These are phyloP conservation scores for Pithecia hirsuta DNA, from an alignment of 2,797 vertebrate genomes.

Conservation along the genomic window DNA sequence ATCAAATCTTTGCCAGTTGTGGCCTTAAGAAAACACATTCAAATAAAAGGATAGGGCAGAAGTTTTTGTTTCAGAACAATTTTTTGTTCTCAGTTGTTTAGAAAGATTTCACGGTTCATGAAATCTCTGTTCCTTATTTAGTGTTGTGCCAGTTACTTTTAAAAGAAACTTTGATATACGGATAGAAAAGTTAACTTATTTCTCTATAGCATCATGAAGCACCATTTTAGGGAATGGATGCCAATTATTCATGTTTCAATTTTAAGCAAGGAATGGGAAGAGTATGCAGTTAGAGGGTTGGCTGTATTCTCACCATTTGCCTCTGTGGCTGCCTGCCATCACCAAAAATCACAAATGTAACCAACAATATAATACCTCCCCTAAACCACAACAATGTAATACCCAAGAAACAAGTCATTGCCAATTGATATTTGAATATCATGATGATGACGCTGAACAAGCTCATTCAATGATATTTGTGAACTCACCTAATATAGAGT, in stretches of 20 bases:
- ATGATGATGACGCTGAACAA: not conserved
- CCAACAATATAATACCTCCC: not conserved
- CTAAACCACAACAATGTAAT: not conserved
- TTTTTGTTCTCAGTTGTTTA: conserved; percentile 42
- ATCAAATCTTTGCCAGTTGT: not conserved
- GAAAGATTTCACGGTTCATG: not conserved
- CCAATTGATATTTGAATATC: not conserved
- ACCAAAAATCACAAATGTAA: not conserved
- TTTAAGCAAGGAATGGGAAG: not conserved
- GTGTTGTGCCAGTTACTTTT: not conserved
- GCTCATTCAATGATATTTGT: not conserved
- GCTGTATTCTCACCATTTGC: not conserved
- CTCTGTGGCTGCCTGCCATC: not conserved
- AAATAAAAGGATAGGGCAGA: not conserved
- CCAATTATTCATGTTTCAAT: not conserved
- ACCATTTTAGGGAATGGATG: not conserved
- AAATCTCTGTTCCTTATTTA: not conserved
- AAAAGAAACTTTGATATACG: not conserved
- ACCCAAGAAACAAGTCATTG: not conserved
- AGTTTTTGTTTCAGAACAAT: not conserved
- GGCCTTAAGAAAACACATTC: conserved; percentile 31
- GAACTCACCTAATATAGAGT: not conserved
- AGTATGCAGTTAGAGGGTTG: not conserved
- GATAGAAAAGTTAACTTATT: not conserved
- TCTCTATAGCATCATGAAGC: not conserved